Evolutionary conservation across 2,797 vertebrate genomes (phyloP).

Genomic region (Clarias fuscus): DNA sequence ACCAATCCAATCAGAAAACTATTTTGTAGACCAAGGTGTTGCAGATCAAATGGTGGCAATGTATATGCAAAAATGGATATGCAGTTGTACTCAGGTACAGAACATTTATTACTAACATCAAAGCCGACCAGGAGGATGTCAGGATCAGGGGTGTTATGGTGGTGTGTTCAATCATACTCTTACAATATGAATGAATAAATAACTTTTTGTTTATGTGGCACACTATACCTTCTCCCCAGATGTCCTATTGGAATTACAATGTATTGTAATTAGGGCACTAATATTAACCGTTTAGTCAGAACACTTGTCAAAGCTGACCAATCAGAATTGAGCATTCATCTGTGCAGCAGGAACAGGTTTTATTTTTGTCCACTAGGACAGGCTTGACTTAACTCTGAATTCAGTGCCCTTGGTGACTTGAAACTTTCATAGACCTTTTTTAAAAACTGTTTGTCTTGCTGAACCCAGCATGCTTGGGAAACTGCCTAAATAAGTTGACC

Average conservation of each 20-base stretch:
- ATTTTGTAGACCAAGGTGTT: not conserved
- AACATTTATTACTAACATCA: too few species aligned
- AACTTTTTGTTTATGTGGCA: not conserved
- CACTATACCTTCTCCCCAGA: not conserved
- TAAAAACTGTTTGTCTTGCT: conserved; percentile 7
- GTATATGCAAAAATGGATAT: too few species aligned
- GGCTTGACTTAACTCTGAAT: not conserved
- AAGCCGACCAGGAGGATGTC: too few species aligned
- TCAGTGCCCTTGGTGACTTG: conserved; percentile 10
- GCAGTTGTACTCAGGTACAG: too few species aligned
- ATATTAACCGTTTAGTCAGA: not conserved
- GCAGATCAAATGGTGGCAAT: not conserved
- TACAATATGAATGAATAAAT: not conserved
- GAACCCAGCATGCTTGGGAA: not conserved
- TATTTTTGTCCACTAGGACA: not conserved
- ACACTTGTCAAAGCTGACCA: not conserved
- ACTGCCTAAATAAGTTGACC: conserved; percentile 7
- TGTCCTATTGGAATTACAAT: not conserved
- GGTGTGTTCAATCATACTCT: not conserved
- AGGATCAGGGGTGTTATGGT: too few species aligned
- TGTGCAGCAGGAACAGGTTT: not conserved
- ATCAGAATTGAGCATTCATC: not conserved
- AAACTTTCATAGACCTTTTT: not conserved
- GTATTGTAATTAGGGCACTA: not conserved
- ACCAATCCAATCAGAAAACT: not conserved